Conservation (phyloP, 2,888 invertebrate species). For the Drosophila affinis region DNA sequence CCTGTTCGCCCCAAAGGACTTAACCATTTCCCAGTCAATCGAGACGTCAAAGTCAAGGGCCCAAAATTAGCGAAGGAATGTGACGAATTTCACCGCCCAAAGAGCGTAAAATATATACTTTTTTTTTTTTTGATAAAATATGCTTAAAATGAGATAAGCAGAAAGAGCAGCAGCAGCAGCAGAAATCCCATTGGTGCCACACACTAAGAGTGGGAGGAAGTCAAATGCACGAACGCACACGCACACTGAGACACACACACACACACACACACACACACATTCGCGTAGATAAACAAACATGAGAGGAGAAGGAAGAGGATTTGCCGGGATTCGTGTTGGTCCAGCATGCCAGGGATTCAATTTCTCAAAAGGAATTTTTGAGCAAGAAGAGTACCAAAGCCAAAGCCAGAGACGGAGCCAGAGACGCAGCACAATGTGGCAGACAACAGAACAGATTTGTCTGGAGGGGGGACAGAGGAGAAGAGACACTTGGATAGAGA, state of each 20-base stretch:
- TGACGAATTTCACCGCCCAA: constrained; percentile 17
- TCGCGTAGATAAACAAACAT: constrained; percentile 56
- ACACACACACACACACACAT: constrained; percentile 4
- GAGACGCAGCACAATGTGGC: constrained; percentile 22
- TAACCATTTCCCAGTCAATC: constrained; percentile 68
- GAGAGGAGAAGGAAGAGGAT: constrained; percentile 25
- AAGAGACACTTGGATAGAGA: constrained; percentile 1
- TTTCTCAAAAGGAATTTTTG: constrained; percentile 78
- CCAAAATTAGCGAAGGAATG: constrained; percentile 17
- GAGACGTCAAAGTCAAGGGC: constrained; percentile 59
- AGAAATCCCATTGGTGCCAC: constrained; percentile 72
- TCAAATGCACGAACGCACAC: constrained; percentile 51
- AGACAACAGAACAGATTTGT: constrained; percentile 25
- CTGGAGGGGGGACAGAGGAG: not conserved
- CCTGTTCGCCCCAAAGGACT: constrained; percentile 24
- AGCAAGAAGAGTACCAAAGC: constrained; percentile 41
- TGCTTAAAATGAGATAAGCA: constrained; percentile 76
- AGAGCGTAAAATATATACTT: constrained; percentile 35
- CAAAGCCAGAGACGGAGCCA: not conserved
- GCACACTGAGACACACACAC: constrained; percentile 8
- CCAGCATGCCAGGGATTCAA: constrained; percentile 72
- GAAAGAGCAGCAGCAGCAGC: constrained; percentile 27
- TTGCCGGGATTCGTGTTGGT: constrained; percentile 55
- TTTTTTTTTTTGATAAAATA: constrained; percentile 73
- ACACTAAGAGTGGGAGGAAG: constrained; percentile 8